Conservation (phyloP, 64 coral and sea anemone species). For the Porites lutea region DNA sequence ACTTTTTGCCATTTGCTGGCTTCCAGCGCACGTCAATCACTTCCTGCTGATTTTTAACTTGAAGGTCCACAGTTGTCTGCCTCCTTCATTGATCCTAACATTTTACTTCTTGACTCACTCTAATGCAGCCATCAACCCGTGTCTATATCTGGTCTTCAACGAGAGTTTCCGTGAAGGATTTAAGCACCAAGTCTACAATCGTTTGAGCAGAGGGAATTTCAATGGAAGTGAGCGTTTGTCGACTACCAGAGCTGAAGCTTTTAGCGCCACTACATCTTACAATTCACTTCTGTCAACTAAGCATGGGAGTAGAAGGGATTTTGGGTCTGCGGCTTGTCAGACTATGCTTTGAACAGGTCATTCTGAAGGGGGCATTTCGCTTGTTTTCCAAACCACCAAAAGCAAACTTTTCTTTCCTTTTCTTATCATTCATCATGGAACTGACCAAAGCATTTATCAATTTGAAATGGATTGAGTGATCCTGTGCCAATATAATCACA, state of each 20-base stretch:
- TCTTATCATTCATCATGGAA: too few relatives aligned
- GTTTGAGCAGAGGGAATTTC: neutral
- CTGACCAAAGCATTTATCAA: too few relatives aligned
- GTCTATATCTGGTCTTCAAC: conserved; percentile 77
- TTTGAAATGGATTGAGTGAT: too few relatives aligned
- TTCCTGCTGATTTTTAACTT: conserved; percentile 66
- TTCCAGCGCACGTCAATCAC: conserved; percentile 90
- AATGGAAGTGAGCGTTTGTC: conserved; percentile 9
- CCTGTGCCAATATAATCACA: too few relatives aligned
- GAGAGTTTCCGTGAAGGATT: conserved; percentile 74
- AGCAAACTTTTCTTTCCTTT: too few relatives aligned
- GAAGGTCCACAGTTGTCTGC: conserved; percentile 19
- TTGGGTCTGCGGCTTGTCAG: neutral
- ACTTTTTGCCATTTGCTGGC: conserved; percentile 86
- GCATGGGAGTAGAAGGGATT: conserved; percentile 14
- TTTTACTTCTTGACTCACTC: conserved; percentile 73
- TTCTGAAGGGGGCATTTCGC: too few relatives aligned
- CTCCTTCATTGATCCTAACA: neutral
- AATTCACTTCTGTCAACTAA: conserved; percentile 5
- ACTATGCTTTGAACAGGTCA: conserved; percentile 2
- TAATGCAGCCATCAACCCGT: conserved; percentile 85
- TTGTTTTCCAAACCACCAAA: too few relatives aligned
- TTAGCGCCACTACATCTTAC: conserved; percentile 30
- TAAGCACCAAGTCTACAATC: conserved; percentile 35
- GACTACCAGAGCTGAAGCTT: conserved; percentile 26